Evolutionary conservation across 2,113 vertebrate genomes (phyloP), one percentile per base, ranked within the genome.

Genomic region (Ammodytes marinus): DNA sequence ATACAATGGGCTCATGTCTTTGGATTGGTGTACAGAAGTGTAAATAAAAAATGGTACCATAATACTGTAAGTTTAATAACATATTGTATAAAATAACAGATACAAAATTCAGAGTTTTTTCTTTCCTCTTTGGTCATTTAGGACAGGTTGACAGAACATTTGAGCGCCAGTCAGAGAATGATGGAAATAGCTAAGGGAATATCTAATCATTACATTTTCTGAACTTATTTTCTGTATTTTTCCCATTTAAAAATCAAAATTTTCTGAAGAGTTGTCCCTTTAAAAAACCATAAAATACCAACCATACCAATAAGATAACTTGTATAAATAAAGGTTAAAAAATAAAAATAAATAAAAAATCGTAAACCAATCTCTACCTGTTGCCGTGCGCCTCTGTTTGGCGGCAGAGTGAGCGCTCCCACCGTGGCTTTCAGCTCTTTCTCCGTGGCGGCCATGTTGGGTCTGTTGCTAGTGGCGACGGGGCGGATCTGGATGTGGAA

Each of bases 401-500:
- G 97, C 0, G 97, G 96, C 74, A 99, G 95, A 60, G 96, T 97
- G 74, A 99, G 96, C 3, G 93, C 93, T 1, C 97, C 97, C 0
- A 98, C 95, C 0, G 97, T 98, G 69, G 97, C 98, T 70, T 96
- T 95, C 47, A 99, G 97, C 93, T 98, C 97, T 50, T 96, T 96
- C 4, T 96, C 94, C 0, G 94, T 86, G 3, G 96, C 96, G 1
- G 96, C 95, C 0, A 96, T 53, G 75, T 90, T 96, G 12, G 64
- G 3, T 74, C 75, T 11, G 93, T 93, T 50, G 88, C 93, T 79
- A 27, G 27, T 27, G 94, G 83, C 14, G 10, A 96, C 95, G 0
- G 98, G 98, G 0, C 97, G 95, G 94, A 99, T 99, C 89, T 96
- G 96, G 45, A 99, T 96, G 17, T 95, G 95, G 79, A 99, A 98